These are phyloP conservation scores for Cephalopachus bancanus DNA, from an alignment of 2,797 vertebrate species.

Conservation along the genomic window DNA sequence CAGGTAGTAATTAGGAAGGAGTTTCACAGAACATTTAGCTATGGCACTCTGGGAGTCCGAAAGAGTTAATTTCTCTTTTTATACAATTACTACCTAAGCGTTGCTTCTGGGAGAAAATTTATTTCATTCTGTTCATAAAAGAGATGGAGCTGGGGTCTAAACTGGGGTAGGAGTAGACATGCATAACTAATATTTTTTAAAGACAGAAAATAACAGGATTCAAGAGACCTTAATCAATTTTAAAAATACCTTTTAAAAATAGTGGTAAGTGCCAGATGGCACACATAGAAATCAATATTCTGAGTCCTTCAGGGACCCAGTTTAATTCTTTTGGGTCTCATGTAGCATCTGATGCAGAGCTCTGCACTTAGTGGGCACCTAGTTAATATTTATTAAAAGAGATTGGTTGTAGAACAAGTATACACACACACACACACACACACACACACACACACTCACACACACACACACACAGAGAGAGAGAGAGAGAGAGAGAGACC, in stretches of 20 bases:
- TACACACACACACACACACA: neutral
- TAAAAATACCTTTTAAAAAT: conserved; percentile 65
- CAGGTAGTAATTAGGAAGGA: conserved; percentile 53
- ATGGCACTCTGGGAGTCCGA: neutral
- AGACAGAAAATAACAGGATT: conserved; percentile 62
- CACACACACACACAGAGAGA: neutral
- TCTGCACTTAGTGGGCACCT: conserved; percentile 42
- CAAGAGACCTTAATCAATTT: conserved; percentile 65
- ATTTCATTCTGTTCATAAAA: conserved; percentile 35
- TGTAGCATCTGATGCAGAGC: conserved; percentile 61
- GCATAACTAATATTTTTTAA: conserved; percentile 34
- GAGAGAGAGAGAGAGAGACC: too few species aligned
- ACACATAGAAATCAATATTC: conserved; percentile 66
- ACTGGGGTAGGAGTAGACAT: neutral
- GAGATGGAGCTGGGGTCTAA: neutral
- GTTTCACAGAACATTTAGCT: conserved; percentile 44
- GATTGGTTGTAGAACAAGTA: neutral
- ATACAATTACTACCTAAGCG: conserved; percentile 30
- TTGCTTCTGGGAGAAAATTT: conserved; percentile 54
- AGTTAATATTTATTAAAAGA: conserved; percentile 63
- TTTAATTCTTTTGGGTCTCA: conserved; percentile 57
- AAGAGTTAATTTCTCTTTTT: conserved; percentile 69
- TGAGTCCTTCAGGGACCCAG: conserved; percentile 2
- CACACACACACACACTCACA: neutral
- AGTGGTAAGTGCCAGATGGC: conserved; percentile 66